A percentile compares a stretch with the other conserved stretches of the same genome.
Conservation (phyloP, 2,113 vertebrate species). For the Semnornis frantzii region DNA sequence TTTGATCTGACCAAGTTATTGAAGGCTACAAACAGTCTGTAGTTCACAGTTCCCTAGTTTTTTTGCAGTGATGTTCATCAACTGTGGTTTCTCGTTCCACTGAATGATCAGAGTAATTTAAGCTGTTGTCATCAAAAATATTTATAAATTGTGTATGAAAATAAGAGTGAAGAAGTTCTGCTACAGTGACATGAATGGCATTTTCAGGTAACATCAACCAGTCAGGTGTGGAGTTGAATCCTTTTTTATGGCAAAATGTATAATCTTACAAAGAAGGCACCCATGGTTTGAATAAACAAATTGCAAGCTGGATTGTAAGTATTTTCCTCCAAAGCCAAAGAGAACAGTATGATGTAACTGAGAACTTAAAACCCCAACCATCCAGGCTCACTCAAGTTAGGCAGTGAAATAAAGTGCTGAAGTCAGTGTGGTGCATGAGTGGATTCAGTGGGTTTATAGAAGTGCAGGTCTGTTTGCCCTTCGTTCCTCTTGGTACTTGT, state of each 20-base stretch:
- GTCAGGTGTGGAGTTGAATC: background rate
- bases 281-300: background rate
- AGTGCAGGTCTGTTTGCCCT: background rate
- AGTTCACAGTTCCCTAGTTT: background rate
- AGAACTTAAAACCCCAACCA: background rate
- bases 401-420: background rate
- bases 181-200: background rate
- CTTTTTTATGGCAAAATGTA: background rate
- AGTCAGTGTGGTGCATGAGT: background rate
- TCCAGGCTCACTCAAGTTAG: background rate
- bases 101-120: background rate
- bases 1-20: background rate
- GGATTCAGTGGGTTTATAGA: background rate
- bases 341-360: background rate
- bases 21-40: background rate
- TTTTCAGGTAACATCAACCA: background rate
- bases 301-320: background rate
- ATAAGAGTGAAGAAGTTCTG: background rate
- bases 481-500: rapidly evolving
- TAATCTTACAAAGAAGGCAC: background rate
- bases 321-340: background rate
- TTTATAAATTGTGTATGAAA: background rate
- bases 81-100: background rate
- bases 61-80: background rate
- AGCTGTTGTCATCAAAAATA: background rate